phyloP scores from a whole-genome alignment of 2,113 vertebrate genomes.

The Psettodes erumei region DNA sequence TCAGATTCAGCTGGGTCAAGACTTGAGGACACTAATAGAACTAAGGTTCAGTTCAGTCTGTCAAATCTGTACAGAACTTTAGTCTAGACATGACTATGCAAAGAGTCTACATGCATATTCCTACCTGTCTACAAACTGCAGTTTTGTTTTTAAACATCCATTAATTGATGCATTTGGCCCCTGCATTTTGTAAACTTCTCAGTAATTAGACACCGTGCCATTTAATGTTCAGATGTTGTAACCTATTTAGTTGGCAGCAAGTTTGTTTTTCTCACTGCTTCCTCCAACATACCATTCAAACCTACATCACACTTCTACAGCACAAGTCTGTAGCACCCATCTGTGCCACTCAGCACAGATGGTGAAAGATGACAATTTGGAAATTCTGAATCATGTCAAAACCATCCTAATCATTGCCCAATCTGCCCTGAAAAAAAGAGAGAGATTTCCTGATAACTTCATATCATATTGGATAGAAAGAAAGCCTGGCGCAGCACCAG shows the following conservation, averaged over 20 bases:
- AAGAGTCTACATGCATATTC: not conserved
- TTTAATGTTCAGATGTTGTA: constrained; percentile 9
- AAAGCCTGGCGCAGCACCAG: constrained; percentile 22
- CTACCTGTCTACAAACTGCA: not conserved
- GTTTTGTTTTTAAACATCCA: not conserved
- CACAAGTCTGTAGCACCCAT: constrained; percentile 30
- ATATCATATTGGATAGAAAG: constrained; percentile 22
- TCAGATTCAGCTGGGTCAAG: not conserved
- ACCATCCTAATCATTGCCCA: constrained; percentile 17
- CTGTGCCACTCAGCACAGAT: constrained; percentile 45
- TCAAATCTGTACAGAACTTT: not conserved
- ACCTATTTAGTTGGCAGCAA: not conserved
- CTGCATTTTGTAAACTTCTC: not conserved
- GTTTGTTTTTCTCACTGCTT: constrained; percentile 38
- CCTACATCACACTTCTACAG: constrained; percentile 15
- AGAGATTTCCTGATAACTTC: constrained; percentile 24
- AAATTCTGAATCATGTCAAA: constrained; percentile 33
- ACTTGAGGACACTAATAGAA: not conserved
- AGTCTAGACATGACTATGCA: not conserved
- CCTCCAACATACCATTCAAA: constrained; percentile 26
- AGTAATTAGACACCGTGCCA: not conserved
- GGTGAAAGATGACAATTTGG: constrained; percentile 44
- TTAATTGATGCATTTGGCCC: not conserved
- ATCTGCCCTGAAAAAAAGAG: constrained; percentile 8
- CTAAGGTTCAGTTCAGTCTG: not conserved